Percentiles rank a stretch among this genome's conserved stretches.
These are phyloP conservation scores for Myiagra hebetior DNA, from an alignment of 2,113 vertebrate species.

Conservation along the genomic window DNA sequence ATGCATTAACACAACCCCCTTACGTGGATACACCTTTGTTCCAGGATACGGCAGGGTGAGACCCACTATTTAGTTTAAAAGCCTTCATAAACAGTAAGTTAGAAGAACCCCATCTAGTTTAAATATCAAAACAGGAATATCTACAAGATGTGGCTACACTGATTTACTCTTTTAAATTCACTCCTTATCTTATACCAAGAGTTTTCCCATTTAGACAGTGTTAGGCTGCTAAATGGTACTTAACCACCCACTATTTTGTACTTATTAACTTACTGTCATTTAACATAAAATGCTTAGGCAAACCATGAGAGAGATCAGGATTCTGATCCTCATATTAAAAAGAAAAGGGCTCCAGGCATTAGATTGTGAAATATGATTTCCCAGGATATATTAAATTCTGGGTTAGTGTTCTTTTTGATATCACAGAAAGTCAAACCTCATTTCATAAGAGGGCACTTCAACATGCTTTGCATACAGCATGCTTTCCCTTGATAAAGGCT, in stretches of 20 bases:
- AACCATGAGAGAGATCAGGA: slow-evolving; percentile 54
- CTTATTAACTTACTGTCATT: slow-evolving; percentile 34
- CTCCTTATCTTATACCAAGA: slow-evolving; percentile 32
- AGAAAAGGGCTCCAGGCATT: slow-evolving; percentile 36
- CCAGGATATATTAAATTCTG: slow-evolving; percentile 56
- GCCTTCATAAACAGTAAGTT: background rate
- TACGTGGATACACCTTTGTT: background rate
- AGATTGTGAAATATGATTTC: slow-evolving; percentile 60
- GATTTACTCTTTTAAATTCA: background rate
- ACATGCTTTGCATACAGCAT: slow-evolving; percentile 7
- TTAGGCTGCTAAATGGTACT: background rate
- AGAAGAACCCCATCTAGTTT: background rate
- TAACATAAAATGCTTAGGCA: slow-evolving; percentile 48
- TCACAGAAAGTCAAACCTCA: slow-evolving; percentile 38
- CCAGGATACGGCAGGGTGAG: background rate
- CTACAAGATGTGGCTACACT: slow-evolving; percentile 10
- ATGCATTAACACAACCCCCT: background rate
- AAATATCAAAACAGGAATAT: background rate
- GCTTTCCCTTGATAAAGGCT: slow-evolving; percentile 22
- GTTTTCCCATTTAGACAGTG: slow-evolving; percentile 11
- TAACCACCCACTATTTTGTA: slow-evolving; percentile 41
- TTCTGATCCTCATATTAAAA: slow-evolving; percentile 49
- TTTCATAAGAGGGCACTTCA: slow-evolving; percentile 13
- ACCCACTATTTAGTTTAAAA: background rate
- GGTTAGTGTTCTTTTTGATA: slow-evolving; percentile 56